Evolutionary conservation across 2,797 vertebrate genomes (phyloP), one percentile per base, ranked within the genome.

Genomic region (Naso thynnoides): DNA sequence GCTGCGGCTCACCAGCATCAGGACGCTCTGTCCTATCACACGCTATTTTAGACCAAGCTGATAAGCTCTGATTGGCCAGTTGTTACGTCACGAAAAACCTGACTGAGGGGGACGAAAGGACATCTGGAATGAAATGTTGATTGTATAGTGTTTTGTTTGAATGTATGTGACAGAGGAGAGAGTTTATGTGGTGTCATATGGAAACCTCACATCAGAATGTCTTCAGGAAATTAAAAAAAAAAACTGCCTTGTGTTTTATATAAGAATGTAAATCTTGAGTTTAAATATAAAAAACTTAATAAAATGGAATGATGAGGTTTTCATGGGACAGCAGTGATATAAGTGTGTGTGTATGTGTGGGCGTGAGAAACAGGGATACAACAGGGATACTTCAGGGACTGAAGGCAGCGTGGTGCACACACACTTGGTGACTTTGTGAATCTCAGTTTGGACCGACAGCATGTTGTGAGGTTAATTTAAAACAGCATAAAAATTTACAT

Each of bases 61-160:
- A 76, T 60, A 14, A 77, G 76, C 80, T 84, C 70, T 58, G 82
- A 87, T 71, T 82, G 78, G 76, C 45, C 61, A n/a, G 47, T 8
- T 16, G 58, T 60, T 23, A 5, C 56, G 41, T 78, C 31, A 19
- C 48, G 26, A 16, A 48, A 18, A 19, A 65, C 49, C 38, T 2
- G 14, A 55, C 23, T 4, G 62, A 54, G 52, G 31, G 50, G 62
- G 54, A 62, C 70, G 57, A 6, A 27, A 42, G 57, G 59, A 11
- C 58, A 53, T 64, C 73, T 73, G 53, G 26, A 52, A 62, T 41
- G 29, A 77, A 38, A 13, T 4, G 10, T 53, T 78, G 72, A 82
- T 70, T 70, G 81, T 82, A 61, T n/a, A 48, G 44, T 33, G 45
- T 70, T 4, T 47, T 27, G 42, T 55, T 11, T 69, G 76, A 61